Evolutionary conservation across 2,888 invertebrate species (phyloP).

Genomic region (Timema cristinae): DNA sequence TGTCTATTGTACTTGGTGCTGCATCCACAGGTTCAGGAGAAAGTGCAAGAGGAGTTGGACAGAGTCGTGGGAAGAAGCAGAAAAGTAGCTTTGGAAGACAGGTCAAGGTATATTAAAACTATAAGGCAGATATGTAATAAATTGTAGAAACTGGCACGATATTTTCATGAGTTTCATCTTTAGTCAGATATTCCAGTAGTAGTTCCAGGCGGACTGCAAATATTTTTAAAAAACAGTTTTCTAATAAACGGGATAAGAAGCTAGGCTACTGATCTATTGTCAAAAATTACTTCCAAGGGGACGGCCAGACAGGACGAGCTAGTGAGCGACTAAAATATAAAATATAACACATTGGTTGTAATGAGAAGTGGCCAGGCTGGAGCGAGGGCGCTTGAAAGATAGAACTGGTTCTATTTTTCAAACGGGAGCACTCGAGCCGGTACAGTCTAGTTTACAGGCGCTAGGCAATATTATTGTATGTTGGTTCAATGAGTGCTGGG

Average conservation of each 20-base stretch:
- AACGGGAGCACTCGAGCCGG: no score
- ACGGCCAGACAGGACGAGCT: no score
- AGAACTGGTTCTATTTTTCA: no score
- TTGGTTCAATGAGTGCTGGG: no score
- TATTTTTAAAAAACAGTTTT: background rate
- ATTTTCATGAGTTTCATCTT: background rate
- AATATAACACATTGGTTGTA: no score
- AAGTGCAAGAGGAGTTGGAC: conserved; percentile 34
- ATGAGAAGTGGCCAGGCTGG: no score
- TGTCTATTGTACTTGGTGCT: conserved; percentile 32
- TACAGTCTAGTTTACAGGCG: no score
- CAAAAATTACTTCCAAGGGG: no score
- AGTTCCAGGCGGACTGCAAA: background rate
- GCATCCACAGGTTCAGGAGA: conserved; percentile 32
- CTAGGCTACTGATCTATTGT: no score
- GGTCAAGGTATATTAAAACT: conserved; percentile 22
- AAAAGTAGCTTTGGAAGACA: conserved; percentile 26
- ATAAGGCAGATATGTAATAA: background rate
- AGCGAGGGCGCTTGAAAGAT: no score
- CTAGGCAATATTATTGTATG: no score
- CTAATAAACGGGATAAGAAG: background rate
- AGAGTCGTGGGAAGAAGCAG: conserved; percentile 26
- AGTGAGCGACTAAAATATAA: no score
- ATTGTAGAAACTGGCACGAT: background rate
- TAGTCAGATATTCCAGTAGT: background rate